A percentile compares a stretch with the other conserved stretches of the same genome.
phyloP scores from a whole-genome alignment of 1,140 invertebrate species.

The Nylanderia fulva region DNA sequence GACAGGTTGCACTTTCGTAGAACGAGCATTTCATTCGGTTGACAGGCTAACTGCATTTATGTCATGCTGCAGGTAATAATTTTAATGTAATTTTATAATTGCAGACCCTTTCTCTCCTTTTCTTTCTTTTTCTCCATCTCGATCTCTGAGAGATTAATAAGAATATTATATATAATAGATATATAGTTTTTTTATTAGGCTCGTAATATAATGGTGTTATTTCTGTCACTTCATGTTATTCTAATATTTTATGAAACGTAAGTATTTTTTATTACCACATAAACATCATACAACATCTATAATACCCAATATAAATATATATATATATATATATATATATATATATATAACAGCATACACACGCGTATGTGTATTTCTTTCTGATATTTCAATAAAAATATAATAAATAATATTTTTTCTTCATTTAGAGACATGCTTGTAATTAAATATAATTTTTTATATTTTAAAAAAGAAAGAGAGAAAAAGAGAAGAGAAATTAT shows the following conservation, averaged over 20 bases:
- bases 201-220: neutral
- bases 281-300: neutral
- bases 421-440: neutral
- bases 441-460: neutral
- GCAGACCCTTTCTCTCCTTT: neutral
- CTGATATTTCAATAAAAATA: neutral
- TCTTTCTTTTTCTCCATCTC: neutral
- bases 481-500: too few relatives aligned
- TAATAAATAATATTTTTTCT: neutral
- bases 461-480: too few relatives aligned
- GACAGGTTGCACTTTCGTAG: neutral
- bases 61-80: neutral
- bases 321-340: too few relatives aligned
- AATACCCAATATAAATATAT: conserved; percentile 32
- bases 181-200: conserved; percentile 2
- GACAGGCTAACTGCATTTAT: conserved; percentile 27
- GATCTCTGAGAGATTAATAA: conserved; percentile 32
- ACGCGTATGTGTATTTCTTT: neutral
- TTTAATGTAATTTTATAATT: neutral
- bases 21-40: neutral
- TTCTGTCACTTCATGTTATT: neutral
- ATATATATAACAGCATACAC: too few relatives aligned
- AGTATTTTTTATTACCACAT: neutral
- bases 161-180: neutral
- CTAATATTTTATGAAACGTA: neutral